Conservation (phyloP, 2,113 vertebrate species). For the Engystomops pustulosus region DNA sequence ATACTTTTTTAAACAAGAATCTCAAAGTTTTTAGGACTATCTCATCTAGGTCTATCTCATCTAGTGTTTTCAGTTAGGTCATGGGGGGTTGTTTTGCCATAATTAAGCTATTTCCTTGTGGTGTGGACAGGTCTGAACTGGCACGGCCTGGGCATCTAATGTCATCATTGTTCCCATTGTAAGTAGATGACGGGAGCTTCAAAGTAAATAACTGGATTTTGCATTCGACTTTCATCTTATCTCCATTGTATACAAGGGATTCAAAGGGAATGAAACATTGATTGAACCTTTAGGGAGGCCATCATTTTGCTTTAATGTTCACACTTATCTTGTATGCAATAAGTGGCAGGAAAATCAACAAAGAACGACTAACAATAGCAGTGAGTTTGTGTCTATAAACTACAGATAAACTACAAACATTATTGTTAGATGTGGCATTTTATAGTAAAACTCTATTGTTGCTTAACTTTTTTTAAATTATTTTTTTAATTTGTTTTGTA, state of each 20-base stretch:
- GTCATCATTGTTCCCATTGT: slow-evolving; percentile 30
- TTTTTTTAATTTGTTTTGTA: too few relatives aligned
- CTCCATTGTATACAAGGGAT: slow-evolving; percentile 1
- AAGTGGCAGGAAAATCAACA: neutral
- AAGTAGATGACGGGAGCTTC: slow-evolving; percentile 2
- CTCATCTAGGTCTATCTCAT: neutral
- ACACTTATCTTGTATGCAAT: slow-evolving; percentile 13
- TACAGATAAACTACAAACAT: neutral
- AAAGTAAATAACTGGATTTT: slow-evolving; percentile 32
- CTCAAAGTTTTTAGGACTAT: too few relatives aligned
- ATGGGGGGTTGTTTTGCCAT: neutral
- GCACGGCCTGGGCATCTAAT: slow-evolving; percentile 10
- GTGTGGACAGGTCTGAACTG: slow-evolving; percentile 7
- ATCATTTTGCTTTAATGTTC: slow-evolving; percentile 30
- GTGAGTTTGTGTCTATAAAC: too few relatives aligned
- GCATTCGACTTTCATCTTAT: slow-evolving; percentile 45
- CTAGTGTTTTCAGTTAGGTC: neutral
- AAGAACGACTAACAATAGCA: slow-evolving; percentile 13
- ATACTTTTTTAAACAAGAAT: too few relatives aligned
- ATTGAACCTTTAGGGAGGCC: slow-evolving; percentile 10
- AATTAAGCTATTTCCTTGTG: neutral
- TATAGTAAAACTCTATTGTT: too few relatives aligned
- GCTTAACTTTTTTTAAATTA: too few relatives aligned
- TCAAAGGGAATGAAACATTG: slow-evolving; percentile 4
- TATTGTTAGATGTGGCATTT: too few relatives aligned